Evolutionary conservation across 2,113 vertebrate genomes (phyloP).

Genomic region (Ammodytes marinus): DNA sequence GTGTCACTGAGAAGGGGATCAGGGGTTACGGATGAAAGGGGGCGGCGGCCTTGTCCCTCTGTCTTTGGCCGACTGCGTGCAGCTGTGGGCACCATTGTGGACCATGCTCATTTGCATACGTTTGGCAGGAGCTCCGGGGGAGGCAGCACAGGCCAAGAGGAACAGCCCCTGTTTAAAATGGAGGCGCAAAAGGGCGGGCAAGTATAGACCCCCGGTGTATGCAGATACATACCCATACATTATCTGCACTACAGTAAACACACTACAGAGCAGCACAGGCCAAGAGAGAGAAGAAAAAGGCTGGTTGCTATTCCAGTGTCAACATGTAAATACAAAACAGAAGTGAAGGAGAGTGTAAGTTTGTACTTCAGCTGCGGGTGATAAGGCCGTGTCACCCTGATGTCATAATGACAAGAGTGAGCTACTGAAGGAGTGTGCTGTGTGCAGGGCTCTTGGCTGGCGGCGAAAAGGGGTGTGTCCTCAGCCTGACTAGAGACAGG

Average conservation of each 20-base stretch:
- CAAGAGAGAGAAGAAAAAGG: conserved; percentile 60
- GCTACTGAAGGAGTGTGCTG: conserved; percentile 75
- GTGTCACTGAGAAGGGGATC: conserved; percentile 80
- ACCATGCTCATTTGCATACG: conserved; percentile 78
- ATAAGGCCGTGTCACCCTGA: conserved; percentile 82
- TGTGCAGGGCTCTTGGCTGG: conserved; percentile 75
- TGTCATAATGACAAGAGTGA: conserved; percentile 91
- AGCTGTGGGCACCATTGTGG: conserved; percentile 82
- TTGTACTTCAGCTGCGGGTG: conserved; percentile 48
- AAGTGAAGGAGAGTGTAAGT: conserved; percentile 29
- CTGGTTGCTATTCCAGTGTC: conserved; percentile 58
- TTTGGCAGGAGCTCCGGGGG: conserved; percentile 77
- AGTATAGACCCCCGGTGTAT: conserved; percentile 78
- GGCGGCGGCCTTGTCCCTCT: conserved; percentile 73
- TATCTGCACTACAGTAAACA: conserved; percentile 67
- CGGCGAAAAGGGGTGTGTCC: conserved; percentile 74
- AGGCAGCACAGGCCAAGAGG: conserved; percentile 73
- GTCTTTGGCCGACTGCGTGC: conserved; percentile 80
- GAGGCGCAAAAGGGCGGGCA: conserved; percentile 78
- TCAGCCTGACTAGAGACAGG: conserved; percentile 92
- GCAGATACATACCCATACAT: conserved; percentile 80
- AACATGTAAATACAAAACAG: conserved; percentile 74
- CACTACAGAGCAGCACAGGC: conserved; percentile 36
- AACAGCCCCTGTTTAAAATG: conserved; percentile 74
- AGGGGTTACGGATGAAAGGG: conserved; percentile 85